These are phyloP conservation scores for Eolophus roseicapilla DNA, from an alignment of 2,113 vertebrate species.

Conservation along the genomic window DNA sequence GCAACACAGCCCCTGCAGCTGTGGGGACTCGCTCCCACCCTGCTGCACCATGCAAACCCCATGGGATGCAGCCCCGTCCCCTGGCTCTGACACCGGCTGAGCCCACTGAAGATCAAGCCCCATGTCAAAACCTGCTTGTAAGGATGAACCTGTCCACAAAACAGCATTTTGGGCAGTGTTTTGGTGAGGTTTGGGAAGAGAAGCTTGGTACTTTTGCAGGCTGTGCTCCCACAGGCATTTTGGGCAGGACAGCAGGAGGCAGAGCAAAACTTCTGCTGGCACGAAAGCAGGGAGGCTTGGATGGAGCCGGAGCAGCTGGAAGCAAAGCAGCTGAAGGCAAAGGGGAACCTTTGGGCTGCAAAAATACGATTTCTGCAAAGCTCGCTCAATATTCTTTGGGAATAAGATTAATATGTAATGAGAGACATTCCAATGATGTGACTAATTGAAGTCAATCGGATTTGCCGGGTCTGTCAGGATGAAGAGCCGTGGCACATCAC, in stretches of 20 bases:
- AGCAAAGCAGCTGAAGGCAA: background rate
- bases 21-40: background rate
- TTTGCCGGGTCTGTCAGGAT: background rate
- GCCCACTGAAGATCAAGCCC: background rate
- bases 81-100: background rate
- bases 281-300: background rate
- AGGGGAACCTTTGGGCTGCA: background rate
- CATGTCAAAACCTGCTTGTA: rapidly evolving
- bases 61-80: background rate
- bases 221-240: background rate
- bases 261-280: background rate
- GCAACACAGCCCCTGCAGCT: background rate
- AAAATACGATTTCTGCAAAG: background rate
- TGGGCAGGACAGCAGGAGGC: background rate
- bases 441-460: conserved; percentile 6
- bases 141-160: background rate
- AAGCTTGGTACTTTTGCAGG: background rate
- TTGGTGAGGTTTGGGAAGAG: background rate
- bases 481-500: background rate
- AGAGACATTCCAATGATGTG: conserved; percentile 34
- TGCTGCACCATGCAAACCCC: background rate
- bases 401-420: background rate
- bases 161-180: background rate
- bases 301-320: background rate
- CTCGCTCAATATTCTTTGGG: background rate